Evolutionary conservation across 23 tunicate genomes (phyloP), one percentile per base, ranked within the genome.

Genomic region (Trididemnum nubilum): DNA sequence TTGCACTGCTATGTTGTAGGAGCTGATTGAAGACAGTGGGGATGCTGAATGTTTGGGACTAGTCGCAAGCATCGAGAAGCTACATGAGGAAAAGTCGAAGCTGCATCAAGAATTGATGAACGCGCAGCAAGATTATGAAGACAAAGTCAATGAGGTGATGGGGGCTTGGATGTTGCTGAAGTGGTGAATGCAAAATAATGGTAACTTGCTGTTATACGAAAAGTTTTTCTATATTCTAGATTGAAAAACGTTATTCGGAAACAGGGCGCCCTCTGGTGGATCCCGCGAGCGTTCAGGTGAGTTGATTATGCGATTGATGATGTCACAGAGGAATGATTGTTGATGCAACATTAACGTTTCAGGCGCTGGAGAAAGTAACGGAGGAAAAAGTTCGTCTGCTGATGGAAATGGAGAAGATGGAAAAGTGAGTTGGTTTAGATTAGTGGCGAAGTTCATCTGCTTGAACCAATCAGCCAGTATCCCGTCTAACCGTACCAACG

Each of bases 81-180:
- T 89, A 2, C 94, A 89, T 25, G 73, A 57, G 3, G 88, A 89
- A 37, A 89, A 89, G 58, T 64, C 85, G 37, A 65, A 54, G n/a
- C 36, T 89, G 67, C 61, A 79, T 51, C 73, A 84, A 22, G 57
- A 89, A 76, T 31, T 89, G 58, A 66, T 89, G 23, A 36, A 72
- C 27, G 37, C 72, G 38, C 82, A 89, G 35, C 85, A 89, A 1
- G 65, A 83, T 7, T 67, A 77, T 57, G 94, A 83, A 18, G 30
- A 36, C 0, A 84, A 84, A 36, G 23, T 88, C 44, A 65, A 82
- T 2, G 74, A 83, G 54, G 87, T 83, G 23, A 69, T n/a, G n/a
- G n/a, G n/a, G 37, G n/a, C n/a, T n/a, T n/a, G n/a, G n/a, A n/a
- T n/a, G n/a, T n/a, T n/a, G n/a, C n/a, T n/a, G n/a, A n/a, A n/a